Base-by-base conservation (phyloP, 1,140 invertebrate genomes). In the Lepidotrigona ventralis region DNA sequence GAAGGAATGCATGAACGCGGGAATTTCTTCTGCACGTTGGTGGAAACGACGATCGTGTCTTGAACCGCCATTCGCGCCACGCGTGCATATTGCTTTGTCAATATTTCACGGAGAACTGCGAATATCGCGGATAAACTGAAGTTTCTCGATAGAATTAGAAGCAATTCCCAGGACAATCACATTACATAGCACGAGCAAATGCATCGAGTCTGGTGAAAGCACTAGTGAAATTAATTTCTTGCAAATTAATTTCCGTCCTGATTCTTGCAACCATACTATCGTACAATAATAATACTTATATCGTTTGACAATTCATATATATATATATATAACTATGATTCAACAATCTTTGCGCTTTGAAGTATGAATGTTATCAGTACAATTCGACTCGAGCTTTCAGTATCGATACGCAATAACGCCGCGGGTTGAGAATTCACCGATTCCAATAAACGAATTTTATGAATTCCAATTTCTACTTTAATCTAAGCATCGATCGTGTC, bases 1-100 rank as follows among this genome's bases (percentile, higher is more conserved):
- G 46, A 82, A 82, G 60, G 81, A 76, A 82, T 77, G 54, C 21
- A 4, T 26, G 73, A 77, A 26, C 33, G 33, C 33, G 33, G 33
- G 33, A 3, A 33, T 33, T 33, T 33, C 33, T 33, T 33, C 33
- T 33, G 33, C 2, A 33, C 33, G 33, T 33, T 33, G 33, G 33
- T 33, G 33, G 33, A 33, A 33, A 33, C 33, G 33, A 33, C 33
- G 33, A 33, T 33, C 33, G 33, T 3, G 33, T 33, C 33, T 33
- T 33, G 33, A 33, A 33, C 33, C 33, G 33, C 33, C 33, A 33
- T 33, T 82, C 63, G 33, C 33, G 33, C 33, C 2, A 33, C n/a
- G n/a, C n/a, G n/a, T n/a, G n/a, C n/a, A n/a, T n/a, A n/a, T 33
- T 33, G 33, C 33, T 33, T 33, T 33, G 68, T 33, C 29, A 29